These are phyloP conservation scores for Gasterosteus nipponicus DNA, from an alignment of 2,113 vertebrate species.

Conservation along the genomic window DNA sequence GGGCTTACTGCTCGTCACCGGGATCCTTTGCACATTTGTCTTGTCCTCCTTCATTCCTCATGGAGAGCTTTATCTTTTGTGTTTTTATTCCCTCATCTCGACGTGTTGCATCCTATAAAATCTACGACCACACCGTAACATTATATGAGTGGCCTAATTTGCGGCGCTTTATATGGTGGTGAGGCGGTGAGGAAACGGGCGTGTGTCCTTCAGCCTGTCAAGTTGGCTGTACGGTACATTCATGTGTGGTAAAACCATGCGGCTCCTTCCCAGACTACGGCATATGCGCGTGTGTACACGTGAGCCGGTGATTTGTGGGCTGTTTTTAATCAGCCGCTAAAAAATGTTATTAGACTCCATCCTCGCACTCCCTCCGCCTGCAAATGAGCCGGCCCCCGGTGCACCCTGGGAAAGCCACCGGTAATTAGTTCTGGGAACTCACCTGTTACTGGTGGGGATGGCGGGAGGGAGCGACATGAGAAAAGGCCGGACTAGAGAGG, in stretches of 20 bases:
- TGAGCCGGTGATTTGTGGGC: constrained; percentile 73
- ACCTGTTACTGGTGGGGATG: constrained; percentile 70
- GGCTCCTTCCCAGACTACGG: constrained; percentile 29
- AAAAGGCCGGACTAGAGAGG: constrained; percentile 31
- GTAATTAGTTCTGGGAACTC: constrained; percentile 78
- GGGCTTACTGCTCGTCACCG: constrained; percentile 32
- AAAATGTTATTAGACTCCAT: constrained; percentile 76
- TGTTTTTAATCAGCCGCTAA: constrained; percentile 75
- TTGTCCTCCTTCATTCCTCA: constrained; percentile 24
- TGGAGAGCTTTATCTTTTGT: constrained; percentile 38
- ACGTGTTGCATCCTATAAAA: constrained; percentile 19
- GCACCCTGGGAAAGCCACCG: constrained; percentile 70
- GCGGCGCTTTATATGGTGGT: constrained; percentile 21
- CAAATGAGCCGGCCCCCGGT: constrained; percentile 66
- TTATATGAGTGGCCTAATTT: constrained; percentile 42
- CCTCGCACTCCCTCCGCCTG: constrained; percentile 55
- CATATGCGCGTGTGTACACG: constrained; percentile 18
- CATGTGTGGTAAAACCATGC: constrained; percentile 40
- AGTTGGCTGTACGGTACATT: constrained; percentile 41
- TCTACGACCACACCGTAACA: constrained; percentile 3
- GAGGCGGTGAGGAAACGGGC: not conserved
- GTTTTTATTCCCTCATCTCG: constrained; percentile 46
- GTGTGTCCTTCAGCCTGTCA: constrained; percentile 27
- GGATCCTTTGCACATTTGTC: not conserved
- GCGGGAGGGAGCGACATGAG: not conserved